Percentiles rank a stretch among this genome's conserved stretches.
Evolutionary conservation across 1,140 invertebrate genomes (phyloP).

Genomic region (Drosophila burlai): DNA sequence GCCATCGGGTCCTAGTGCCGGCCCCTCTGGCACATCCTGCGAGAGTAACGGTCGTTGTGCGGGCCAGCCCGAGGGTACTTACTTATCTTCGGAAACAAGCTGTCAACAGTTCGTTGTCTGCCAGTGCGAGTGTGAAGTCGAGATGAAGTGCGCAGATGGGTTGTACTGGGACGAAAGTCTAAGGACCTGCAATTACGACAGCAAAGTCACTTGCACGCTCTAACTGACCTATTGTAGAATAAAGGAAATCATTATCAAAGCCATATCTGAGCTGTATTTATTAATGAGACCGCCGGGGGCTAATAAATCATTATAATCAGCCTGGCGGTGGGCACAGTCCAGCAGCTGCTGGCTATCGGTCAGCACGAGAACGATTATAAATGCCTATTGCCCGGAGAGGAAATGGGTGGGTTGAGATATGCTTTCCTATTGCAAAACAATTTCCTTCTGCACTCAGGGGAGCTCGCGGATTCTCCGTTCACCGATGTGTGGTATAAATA

Average conservation of each 20-base stretch:
- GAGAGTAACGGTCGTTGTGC: conserved; percentile 61
- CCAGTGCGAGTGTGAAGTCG: conserved; percentile 69
- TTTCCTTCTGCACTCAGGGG: conserved; percentile 2
- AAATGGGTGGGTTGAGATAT: not conserved
- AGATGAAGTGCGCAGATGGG: conserved; percentile 35
- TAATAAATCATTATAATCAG: conserved; percentile 39
- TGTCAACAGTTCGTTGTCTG: conserved; percentile 53
- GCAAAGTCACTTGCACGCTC: conserved; percentile 30
- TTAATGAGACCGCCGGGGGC: conserved; percentile 10
- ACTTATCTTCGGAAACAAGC: conserved; percentile 35
- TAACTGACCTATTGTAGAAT: conserved; percentile 32
- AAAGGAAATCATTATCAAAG: conserved; percentile 28
- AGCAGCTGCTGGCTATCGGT: conserved; percentile 15
- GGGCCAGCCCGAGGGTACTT: conserved; percentile 33
- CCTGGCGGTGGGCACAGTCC: not conserved
- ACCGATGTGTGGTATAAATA: conserved; percentile 29
- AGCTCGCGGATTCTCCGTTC: conserved; percentile 1
- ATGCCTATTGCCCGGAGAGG: not conserved
- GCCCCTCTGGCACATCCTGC: conserved; percentile 65
- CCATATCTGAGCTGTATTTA: conserved; percentile 4
- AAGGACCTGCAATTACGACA: conserved; percentile 46
- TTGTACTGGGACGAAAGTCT: conserved; percentile 46
- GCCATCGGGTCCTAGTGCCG: conserved; percentile 59
- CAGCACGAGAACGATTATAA: conserved; percentile 1
- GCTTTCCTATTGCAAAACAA: not conserved